Evolutionary conservation across 2,113 vertebrate genomes (phyloP).

Genomic region (Azemiops feae): DNA sequence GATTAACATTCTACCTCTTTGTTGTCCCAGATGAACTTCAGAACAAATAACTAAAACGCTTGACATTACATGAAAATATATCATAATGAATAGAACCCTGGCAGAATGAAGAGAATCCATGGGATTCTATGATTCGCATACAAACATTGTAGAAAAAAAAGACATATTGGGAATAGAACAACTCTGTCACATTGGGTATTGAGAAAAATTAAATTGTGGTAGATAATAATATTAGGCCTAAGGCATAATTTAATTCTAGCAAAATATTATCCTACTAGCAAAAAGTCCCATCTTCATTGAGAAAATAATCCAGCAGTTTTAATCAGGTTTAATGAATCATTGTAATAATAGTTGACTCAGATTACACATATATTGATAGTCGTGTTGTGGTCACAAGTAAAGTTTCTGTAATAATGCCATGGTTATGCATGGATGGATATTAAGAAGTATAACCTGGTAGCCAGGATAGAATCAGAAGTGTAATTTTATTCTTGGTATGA

Average conservation of each 20-base stretch:
- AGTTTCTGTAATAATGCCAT: not conserved
- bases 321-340: not conserved
- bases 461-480: not conserved
- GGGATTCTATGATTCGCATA: not conserved
- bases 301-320: not conserved
- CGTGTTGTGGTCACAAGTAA: not conserved
- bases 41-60: not conserved
- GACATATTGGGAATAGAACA: not conserved
- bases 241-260: not conserved
- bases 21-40: not conserved
- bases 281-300: not conserved
- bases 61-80: not conserved
- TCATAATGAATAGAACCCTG: not conserved
- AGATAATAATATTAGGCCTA: not conserved
- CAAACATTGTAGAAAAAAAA: not conserved
- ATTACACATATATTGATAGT: not conserved
- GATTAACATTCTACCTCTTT: conserved; percentile 6
- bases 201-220: not conserved
- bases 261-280: not conserved
- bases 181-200: not conserved
- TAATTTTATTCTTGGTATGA: not conserved
- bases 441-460: not conserved
- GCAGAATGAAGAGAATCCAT: not conserved
- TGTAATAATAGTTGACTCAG: not conserved
- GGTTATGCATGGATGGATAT: not conserved